Base-by-base conservation (phyloP, 30 jellyfish, hydroid and myxozoan species). In the Pelagia noctiluca region DNA sequence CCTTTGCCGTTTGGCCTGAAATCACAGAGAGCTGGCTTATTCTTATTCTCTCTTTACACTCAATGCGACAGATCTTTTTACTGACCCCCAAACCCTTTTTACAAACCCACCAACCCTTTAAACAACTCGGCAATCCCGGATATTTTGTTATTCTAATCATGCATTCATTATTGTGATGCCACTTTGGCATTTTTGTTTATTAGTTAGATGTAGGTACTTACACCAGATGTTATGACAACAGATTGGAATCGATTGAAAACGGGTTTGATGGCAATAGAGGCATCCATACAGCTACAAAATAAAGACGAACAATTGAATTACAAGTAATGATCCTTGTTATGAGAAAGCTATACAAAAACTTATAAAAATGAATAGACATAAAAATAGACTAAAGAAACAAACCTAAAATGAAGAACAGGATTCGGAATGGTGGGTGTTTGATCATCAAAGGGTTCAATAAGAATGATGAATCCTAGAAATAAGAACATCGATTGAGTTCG, bases 401-500 rank as follows among this genome's bases (percentile, higher is more conserved):
- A 94, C 99, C 99, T 88, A 90, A 94, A 94, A 85, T 94, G 99
- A 25, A 94, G 81, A 0, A 94, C 83, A 8, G 99, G 99, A 68
- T 90, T 90, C 36, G 98, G 98, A 30, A 95, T 95, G 8, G 98
- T 89, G 34, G 99, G 99, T n/a, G 99, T 86, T 84, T 87, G 97
- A 37, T 90, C 98, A 82, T 95, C 99, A 83, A 90, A 95, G 16
- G 99, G 99, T 60, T 95, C 99, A 74, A 91, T 95, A 22, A 95
- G 75, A 7, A 95, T 72, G 16, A 87, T 91, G 69, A 95, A 95
- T 0, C 99, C 99, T 93, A n/a, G n/a, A n/a, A n/a, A n/a, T n/a
- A n/a, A n/a, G n/a, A n/a, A n/a, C n/a, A n/a, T n/a, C n/a, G n/a
- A n/a, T n/a, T n/a, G n/a, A n/a, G n/a, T n/a, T n/a, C n/a, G n/a